Conservation (phyloP, 2,113 vertebrate species). For the Lepus europaeus region DNA sequence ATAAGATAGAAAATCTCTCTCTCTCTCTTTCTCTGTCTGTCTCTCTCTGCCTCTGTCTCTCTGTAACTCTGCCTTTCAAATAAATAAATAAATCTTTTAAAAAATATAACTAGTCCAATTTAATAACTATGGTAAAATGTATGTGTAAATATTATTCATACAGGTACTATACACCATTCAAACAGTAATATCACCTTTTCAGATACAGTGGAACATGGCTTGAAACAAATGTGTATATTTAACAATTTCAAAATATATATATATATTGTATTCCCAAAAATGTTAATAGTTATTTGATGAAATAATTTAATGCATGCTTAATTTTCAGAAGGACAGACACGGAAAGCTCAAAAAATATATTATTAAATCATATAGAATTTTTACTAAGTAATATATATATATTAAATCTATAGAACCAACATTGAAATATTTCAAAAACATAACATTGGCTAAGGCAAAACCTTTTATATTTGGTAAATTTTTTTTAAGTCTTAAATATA, state of each 20-base stretch:
- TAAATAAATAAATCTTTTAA: no score
- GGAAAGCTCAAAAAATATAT: neutral
- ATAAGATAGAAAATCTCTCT: no score
- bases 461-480: neutral
- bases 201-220: neutral
- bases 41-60: no score
- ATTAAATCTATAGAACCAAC: neutral
- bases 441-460: neutral
- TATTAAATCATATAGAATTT: neutral
- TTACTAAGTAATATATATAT: neutral
- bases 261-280: neutral
- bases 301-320: neutral
- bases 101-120: neutral
- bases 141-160: neutral
- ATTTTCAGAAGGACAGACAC: fast-evolving
- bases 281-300: neutral
- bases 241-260: neutral
- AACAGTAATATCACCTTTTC: neutral
- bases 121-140: neutral
- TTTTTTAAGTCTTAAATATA: neutral
- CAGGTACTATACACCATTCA: neutral
- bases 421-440: neutral
- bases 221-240: neutral
- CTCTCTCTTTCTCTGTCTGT: no score
- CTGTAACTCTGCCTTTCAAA: no score